Percentiles rank a stretch among this genome's conserved stretches.
Conservation (phyloP, 2,113 vertebrate genomes). For the Campylomormyrus tamandua region DNA sequence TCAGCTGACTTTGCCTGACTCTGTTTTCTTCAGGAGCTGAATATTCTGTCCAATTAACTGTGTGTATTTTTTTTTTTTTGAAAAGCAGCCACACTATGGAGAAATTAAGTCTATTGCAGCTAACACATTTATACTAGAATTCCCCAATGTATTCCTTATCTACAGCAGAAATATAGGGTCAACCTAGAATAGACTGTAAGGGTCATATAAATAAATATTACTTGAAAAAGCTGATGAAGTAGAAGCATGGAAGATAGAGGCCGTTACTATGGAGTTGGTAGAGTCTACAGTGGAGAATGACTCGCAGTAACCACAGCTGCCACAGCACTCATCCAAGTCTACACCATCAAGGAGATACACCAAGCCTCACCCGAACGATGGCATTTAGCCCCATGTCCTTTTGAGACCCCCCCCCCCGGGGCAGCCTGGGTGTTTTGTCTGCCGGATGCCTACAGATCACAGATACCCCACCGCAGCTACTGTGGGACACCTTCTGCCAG, state of each 20-base stretch:
- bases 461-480: background rate
- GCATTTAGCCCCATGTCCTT: background rate
- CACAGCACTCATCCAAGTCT: background rate
- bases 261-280: background rate
- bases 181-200: background rate
- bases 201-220: background rate
- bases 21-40: background rate
- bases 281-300: background rate
- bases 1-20: background rate
- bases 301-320: background rate
- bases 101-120: background rate
- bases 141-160: background rate
- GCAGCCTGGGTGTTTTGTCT: background rate
- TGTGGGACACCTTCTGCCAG: background rate
- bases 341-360: background rate
- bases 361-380: background rate
- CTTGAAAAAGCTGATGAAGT: background rate
- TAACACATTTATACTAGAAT: background rate
- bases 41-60: background rate
- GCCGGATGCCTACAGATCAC: background rate
- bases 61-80: background rate
- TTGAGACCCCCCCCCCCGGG: background rate
- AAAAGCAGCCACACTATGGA: background rate
- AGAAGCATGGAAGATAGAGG: background rate
- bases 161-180: background rate